These are phyloP conservation scores for Pseudorhombus dupliciocellatus DNA, from an alignment of 2,113 vertebrate species.

Conservation along the genomic window DNA sequence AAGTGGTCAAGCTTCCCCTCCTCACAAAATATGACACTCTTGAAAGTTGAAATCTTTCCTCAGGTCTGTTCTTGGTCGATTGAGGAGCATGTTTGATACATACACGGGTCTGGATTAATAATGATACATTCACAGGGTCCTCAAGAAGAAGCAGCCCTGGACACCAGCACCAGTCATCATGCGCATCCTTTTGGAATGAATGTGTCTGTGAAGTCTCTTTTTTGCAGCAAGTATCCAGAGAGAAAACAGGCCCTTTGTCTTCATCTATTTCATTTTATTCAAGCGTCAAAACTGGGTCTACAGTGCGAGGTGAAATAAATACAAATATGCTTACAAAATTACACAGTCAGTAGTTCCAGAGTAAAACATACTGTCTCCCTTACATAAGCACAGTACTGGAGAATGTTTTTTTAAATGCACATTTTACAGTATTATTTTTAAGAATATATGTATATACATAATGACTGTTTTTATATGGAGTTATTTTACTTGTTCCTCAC, in stretches of 20 bases:
- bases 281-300: background rate
- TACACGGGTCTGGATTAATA: background rate
- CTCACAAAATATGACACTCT: constrained; percentile 4
- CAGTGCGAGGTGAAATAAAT: no score
- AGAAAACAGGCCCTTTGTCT: background rate
- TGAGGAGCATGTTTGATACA: constrained; percentile 2
- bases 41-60: constrained; percentile 9
- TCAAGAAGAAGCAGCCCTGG: constrained; percentile 16
- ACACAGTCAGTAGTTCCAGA: no score
- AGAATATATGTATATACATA: no score
- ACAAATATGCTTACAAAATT: background rate
- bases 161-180: background rate
- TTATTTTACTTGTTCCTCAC: no score
- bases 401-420: no score
- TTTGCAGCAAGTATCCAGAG: background rate
- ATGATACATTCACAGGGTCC: background rate
- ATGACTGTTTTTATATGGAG: no score
- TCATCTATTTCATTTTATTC: background rate
- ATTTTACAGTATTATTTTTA: no score
- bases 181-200: constrained; percentile 6
- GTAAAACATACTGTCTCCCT: no score
- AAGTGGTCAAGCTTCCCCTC: background rate
- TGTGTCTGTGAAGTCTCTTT: constrained; percentile 2
- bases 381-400: no score
- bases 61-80: constrained; percentile 15